These are phyloP conservation scores for Morone saxatilis DNA, from an alignment of 2,113 vertebrate species.

Conservation along the genomic window DNA sequence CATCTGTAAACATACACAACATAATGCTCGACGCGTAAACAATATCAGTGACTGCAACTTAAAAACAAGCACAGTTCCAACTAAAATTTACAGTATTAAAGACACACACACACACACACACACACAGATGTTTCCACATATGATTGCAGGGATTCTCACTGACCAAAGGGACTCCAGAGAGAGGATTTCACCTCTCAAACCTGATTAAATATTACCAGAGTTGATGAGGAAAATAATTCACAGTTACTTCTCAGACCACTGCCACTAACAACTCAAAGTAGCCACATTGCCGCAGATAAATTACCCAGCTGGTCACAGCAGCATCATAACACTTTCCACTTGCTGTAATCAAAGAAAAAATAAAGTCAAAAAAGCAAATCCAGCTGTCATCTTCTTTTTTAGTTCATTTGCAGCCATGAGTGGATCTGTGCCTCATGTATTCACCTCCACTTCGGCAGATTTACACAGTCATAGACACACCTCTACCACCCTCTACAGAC, in stretches of 20 bases:
- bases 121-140: constrained; percentile 57
- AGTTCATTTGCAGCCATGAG: constrained; percentile 48
- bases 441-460: background rate
- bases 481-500: constrained; percentile 72
- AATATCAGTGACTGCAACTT: constrained; percentile 57
- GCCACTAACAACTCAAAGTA: constrained; percentile 44
- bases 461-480: constrained; percentile 10
- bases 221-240: constrained; percentile 66
- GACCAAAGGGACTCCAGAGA: constrained; percentile 50
- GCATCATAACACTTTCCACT: constrained; percentile 70
- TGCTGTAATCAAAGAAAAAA: constrained; percentile 65
- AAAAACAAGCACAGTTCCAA: constrained; percentile 43
- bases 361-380: constrained; percentile 47
- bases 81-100: constrained; percentile 57
- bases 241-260: constrained; percentile 47
- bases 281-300: constrained; percentile 53
- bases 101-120: constrained; percentile 45
- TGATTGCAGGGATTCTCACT: constrained; percentile 58
- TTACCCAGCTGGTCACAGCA: constrained; percentile 49
- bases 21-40: constrained; percentile 63
- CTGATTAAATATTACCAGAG: constrained; percentile 49
- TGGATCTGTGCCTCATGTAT: constrained; percentile 17
- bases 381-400: constrained; percentile 66
- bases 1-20: constrained; percentile 65
- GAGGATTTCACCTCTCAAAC: constrained; percentile 71